Percentiles rank a stretch among this genome's conserved stretches.
Conservation (phyloP, 2,888 invertebrate species). For the Drosophila basisetae region DNA sequence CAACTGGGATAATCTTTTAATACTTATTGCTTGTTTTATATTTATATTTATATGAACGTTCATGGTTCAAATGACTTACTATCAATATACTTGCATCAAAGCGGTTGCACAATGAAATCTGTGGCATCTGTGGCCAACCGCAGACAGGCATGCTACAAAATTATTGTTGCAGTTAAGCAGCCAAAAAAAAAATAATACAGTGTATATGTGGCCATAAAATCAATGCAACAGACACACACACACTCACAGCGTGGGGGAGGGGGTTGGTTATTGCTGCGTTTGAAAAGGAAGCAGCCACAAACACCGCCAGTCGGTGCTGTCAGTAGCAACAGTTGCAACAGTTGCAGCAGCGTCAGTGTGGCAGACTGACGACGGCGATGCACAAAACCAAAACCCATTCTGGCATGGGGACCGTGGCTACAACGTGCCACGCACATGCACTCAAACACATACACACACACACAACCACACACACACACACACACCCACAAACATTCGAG, state of each 20-base stretch:
- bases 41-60: neutral
- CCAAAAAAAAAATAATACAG: constrained; percentile 55
- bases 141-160: constrained; percentile 66
- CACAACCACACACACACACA: constrained; percentile 14
- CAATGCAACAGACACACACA: constrained; percentile 55
- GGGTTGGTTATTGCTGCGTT: neutral
- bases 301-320: constrained; percentile 56
- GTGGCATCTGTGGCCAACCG: constrained; percentile 62
- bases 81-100: constrained; percentile 5
- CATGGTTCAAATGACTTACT: constrained; percentile 34
- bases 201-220: constrained; percentile 67
- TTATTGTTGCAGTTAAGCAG: constrained; percentile 55
- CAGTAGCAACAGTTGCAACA: constrained; percentile 62
- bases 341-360: constrained; percentile 50
- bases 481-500: neutral
- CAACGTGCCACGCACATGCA: constrained; percentile 53
- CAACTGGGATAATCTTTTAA: neutral
- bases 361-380: constrained; percentile 8
- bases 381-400: constrained; percentile 48
- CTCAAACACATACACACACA: constrained; percentile 12
- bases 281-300: constrained; percentile 20
- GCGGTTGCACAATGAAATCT: constrained; percentile 28
- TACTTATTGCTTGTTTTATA: neutral
- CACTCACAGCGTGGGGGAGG: neutral
- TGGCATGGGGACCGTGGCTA: constrained; percentile 56